Conservation (phyloP, 92 coral and sea anemone genomes). For the Zoanthus sansibaricus region DNA sequence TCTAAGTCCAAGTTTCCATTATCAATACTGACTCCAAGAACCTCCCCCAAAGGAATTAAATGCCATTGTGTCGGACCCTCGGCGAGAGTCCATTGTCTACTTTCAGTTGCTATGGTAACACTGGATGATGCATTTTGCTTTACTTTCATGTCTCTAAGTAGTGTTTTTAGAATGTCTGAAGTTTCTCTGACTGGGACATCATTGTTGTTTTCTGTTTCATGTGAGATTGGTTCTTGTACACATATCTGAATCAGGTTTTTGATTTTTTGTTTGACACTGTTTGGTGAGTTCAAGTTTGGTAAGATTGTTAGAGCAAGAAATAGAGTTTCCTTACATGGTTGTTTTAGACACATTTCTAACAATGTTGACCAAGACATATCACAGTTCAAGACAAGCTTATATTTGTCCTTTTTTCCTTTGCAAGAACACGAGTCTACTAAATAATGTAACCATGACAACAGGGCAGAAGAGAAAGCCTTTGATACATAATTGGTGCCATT, state of each 20-base stretch:
- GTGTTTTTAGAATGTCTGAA: background rate
- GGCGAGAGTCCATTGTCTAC: constrained; percentile 59
- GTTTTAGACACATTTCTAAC: constrained; percentile 67
- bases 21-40: constrained; percentile 52
- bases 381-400: constrained; percentile 41
- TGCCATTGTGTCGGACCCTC: constrained; percentile 67
- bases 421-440: constrained; percentile 20
- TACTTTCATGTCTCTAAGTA: background rate
- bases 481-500: background rate
- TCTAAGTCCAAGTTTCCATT: background rate
- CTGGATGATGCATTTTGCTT: background rate
- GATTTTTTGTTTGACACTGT: constrained; percentile 55
- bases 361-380: constrained; percentile 68
- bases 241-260: constrained; percentile 41
- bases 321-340: constrained; percentile 45
- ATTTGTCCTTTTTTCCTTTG: constrained; percentile 7
- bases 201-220: constrained; percentile 1
- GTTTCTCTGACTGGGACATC: background rate
- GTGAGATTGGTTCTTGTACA: background rate
- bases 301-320: constrained; percentile 61
- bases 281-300: constrained; percentile 51
- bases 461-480: background rate
- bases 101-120: background rate
- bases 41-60: constrained; percentile 77
- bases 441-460: constrained; percentile 45